phyloP scores from a whole-genome alignment of 2,888 invertebrate genomes.

The Drosophila demipolita region DNA sequence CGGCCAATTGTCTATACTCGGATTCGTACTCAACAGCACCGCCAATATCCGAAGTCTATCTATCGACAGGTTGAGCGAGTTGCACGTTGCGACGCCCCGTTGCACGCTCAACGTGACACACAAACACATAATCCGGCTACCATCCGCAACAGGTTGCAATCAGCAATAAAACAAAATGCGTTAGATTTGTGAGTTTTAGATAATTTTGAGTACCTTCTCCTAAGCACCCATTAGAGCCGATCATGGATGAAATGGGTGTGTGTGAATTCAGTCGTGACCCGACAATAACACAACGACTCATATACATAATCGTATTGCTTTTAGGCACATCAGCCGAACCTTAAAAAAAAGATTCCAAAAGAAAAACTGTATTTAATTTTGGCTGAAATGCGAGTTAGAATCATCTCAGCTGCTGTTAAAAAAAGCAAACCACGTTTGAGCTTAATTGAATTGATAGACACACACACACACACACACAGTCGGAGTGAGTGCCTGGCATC shows the following conservation, averaged over 20 bases:
- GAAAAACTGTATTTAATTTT: not conserved
- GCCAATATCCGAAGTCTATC: slow-evolving; percentile 46
- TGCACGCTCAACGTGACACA: slow-evolving; percentile 60
- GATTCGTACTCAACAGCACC: not conserved
- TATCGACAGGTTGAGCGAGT: slow-evolving; percentile 75
- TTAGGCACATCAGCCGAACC: not conserved
- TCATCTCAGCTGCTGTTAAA: not conserved
- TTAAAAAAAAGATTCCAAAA: not conserved
- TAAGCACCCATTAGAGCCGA: slow-evolving; percentile 11
- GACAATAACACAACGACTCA: not conserved
- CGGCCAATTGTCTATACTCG: slow-evolving; percentile 46
- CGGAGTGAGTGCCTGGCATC: slow-evolving; percentile 23
- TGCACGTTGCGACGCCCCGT: slow-evolving; percentile 44
- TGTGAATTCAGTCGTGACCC: not conserved
- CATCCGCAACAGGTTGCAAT: slow-evolving; percentile 59
- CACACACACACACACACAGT: too few species aligned
- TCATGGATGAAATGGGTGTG: slow-evolving; percentile 1
- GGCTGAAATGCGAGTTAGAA: not conserved
- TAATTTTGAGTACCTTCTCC: slow-evolving; percentile 14
- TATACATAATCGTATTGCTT: not conserved
- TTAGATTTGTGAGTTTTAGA: slow-evolving; percentile 23
- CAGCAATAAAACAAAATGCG: slow-evolving; percentile 25
- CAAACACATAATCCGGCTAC: slow-evolving; percentile 57
- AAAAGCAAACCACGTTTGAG: slow-evolving; percentile 3
- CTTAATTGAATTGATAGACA: slow-evolving; percentile 67